These are phyloP conservation scores for Colossoma macropomum DNA, from an alignment of 2,113 vertebrate genomes.

Conservation along the genomic window DNA sequence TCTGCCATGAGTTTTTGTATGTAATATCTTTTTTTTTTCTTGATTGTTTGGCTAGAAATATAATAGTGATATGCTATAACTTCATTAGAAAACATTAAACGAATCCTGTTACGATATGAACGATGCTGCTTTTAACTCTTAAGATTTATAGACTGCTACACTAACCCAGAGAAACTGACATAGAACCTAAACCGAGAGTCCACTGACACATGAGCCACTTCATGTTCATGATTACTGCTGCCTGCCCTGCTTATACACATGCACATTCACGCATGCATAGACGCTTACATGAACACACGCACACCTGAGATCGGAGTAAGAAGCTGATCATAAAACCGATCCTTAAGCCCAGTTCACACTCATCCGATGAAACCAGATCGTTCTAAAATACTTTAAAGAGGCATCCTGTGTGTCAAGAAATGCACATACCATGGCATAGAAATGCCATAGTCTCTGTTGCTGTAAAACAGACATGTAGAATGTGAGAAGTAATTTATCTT, in stretches of 20 bases:
- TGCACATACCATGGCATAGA: no score
- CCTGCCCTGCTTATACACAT: background rate
- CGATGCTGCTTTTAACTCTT: conserved; percentile 52
- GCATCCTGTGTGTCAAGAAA: no score
- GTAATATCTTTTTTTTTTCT: conserved; percentile 14
- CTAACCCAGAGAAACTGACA: conserved; percentile 37
- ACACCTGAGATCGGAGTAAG: background rate
- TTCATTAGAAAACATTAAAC: conserved; percentile 15
- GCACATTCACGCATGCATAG: conserved; percentile 11
- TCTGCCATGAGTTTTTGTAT: conserved; percentile 40
- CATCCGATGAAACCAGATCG: background rate
- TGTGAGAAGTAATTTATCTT: no score
- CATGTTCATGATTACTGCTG: background rate
- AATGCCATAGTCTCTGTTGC: no score
- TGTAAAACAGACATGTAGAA: no score
- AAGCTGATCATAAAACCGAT: no score
- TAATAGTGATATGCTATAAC: conserved; percentile 42
- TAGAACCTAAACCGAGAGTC: conserved; percentile 3
- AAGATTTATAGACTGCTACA: conserved; percentile 30
- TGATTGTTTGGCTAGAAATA: conserved; percentile 15
- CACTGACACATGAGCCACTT: conserved; percentile 23
- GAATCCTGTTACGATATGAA: conserved; percentile 41
- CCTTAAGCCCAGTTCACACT: background rate
- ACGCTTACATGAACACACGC: background rate
- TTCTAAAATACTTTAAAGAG: no score